Conservation (phyloP, 2,888 invertebrate species). For the Linnaemya tessellans region DNA sequence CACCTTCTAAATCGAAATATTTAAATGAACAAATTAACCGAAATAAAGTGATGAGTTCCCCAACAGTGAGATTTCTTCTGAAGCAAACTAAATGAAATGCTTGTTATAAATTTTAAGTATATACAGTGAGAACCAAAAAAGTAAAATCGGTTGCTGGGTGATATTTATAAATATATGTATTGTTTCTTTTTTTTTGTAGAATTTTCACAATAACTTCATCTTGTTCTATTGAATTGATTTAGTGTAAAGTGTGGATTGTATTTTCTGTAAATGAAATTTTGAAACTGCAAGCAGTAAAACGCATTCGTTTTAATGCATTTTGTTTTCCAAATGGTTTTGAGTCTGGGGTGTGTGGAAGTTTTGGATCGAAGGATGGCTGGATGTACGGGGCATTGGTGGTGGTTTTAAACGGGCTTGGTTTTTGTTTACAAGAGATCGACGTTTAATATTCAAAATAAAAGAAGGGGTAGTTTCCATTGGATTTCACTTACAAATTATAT, state of each 20-base stretch:
- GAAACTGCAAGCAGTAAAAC: conserved; percentile 12
- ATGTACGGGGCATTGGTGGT: not conserved
- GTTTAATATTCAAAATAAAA: conserved; percentile 44
- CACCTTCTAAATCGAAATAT: conserved; percentile 33
- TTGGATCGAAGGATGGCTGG: conserved; percentile 30
- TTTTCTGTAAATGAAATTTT: conserved; percentile 61
- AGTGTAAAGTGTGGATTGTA: conserved; percentile 69
- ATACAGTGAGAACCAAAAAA: conserved; percentile 72
- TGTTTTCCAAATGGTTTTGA: not conserved
- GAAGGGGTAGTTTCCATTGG: not conserved
- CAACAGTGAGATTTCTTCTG: conserved; percentile 48
- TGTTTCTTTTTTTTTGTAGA: conserved; percentile 44
- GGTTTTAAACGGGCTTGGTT: conserved; percentile 2
- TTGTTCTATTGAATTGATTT: conserved; percentile 51
- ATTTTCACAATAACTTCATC: conserved; percentile 39
- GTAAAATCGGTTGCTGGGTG: conserved; percentile 26
- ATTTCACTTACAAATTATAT: conserved; percentile 1
- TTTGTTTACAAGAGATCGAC: conserved; percentile 50
- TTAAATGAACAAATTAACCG: conserved; percentile 11
- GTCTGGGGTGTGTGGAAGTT: conserved; percentile 15
- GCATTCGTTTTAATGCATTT: conserved; percentile 4
- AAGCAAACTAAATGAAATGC: conserved; percentile 3
- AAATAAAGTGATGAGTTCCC: conserved; percentile 45
- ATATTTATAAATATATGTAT: not conserved
- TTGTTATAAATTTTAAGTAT: conserved; percentile 18